These are phyloP conservation scores for Muscicapa adusta DNA, from an alignment of 2,113 vertebrate genomes.

Conservation along the genomic window DNA sequence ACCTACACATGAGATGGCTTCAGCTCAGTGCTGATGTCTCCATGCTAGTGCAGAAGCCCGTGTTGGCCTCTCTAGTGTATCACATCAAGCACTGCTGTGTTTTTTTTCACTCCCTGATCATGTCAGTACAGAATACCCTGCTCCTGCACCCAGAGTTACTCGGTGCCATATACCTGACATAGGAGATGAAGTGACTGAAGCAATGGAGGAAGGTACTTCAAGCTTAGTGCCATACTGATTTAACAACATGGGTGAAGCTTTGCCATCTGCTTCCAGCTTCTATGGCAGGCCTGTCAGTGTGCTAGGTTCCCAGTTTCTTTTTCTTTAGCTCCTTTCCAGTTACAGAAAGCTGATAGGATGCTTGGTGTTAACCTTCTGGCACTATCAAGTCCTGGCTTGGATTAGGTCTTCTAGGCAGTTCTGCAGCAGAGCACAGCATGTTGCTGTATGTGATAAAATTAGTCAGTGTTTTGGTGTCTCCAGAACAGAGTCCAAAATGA, in stretches of 20 bases:
- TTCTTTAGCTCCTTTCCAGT: neutral
- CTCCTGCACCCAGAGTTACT: rapidly evolving
- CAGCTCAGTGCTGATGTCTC: neutral
- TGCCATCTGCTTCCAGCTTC: neutral
- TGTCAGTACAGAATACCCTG: neutral
- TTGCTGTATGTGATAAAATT: neutral
- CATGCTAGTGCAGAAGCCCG: neutral
- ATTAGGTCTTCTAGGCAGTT: neutral
- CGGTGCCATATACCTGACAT: rapidly evolving
- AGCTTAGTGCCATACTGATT: neutral
- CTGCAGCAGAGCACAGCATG: neutral
- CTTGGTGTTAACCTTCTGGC: neutral
- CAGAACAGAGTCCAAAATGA: neutral
- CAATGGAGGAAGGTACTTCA: neutral
- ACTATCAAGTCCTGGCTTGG: neutral
- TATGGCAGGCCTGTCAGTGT: neutral
- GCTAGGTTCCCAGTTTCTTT: neutral
- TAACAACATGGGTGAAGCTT: neutral
- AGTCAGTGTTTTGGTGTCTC: neutral
- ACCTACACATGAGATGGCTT: neutral
- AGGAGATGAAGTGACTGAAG: neutral
- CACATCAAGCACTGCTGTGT: neutral
- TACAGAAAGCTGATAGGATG: neutral
- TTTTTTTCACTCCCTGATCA: neutral
- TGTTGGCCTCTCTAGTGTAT: neutral